These are phyloP conservation scores for Serinus canaria DNA, from an alignment of 2,113 vertebrate species.

Conservation along the genomic window DNA sequence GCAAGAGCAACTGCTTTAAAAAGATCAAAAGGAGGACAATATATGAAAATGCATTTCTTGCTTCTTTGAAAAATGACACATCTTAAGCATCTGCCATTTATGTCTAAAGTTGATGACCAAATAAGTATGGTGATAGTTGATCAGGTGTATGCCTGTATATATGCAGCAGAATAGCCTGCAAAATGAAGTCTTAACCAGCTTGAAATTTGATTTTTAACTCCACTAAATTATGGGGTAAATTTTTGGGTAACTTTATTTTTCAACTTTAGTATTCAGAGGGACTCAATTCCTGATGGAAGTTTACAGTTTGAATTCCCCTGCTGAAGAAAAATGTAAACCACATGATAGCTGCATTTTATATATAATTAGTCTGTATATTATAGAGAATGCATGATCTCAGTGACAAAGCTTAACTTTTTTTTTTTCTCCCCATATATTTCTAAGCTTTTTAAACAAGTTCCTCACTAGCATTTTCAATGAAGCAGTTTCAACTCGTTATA, in stretches of 20 bases:
- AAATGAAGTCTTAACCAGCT: background rate
- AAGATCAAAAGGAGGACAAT: background rate
- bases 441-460: background rate
- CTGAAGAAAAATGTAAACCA: background rate
- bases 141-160: background rate
- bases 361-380: background rate
- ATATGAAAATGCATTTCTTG: background rate
- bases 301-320: background rate
- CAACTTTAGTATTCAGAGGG: background rate
- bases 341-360: background rate
- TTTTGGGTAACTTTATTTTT: background rate
- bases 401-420: background rate
- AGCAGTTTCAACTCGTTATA: background rate
- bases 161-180: background rate
- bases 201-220: background rate
- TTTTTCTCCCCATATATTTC: background rate
- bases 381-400: background rate
- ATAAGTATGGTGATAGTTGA: background rate
- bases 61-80: background rate
- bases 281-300: background rate
- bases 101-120: background rate
- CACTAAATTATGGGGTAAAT: background rate
- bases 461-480: background rate
- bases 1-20: background rate
- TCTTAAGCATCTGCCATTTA: background rate